These are phyloP conservation scores for Diplosoma virens DNA, from an alignment of 23 tunicate genomes.

Conservation along the genomic window DNA sequence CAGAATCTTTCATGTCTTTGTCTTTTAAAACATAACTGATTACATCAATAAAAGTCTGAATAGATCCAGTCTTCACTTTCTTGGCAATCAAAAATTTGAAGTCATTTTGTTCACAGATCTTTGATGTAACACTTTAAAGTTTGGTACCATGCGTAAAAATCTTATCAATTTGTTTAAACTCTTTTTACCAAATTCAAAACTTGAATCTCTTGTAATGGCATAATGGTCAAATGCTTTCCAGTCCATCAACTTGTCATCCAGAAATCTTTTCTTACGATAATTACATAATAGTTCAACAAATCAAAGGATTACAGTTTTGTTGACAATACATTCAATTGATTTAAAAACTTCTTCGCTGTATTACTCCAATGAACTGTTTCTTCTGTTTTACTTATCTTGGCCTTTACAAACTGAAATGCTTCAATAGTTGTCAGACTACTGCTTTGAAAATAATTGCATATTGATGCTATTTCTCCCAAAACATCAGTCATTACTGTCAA, in stretches of 20 bases:
- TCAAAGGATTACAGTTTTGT: too few relatives aligned
- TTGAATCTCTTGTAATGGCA: too few relatives aligned
- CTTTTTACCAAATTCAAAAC: not conserved
- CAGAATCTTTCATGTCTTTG: not conserved
- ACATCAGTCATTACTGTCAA: not conserved
- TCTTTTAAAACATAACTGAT: not conserved
- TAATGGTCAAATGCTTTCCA: not conserved
- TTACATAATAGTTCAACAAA: too few relatives aligned
- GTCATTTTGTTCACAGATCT: not conserved
- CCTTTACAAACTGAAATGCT: not conserved
- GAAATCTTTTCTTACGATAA: too few relatives aligned
- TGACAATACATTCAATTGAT: not conserved
- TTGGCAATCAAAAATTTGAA: not conserved
- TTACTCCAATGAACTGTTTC: not conserved
- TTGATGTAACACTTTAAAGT: not conserved
- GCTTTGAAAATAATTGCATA: not conserved
- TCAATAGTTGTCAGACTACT: not conserved
- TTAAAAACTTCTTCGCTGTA: not conserved
- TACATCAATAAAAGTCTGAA: conserved; percentile 4
- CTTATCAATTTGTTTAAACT: not conserved
- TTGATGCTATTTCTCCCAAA: not conserved
- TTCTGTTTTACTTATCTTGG: too few relatives aligned
- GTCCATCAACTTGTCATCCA: too few relatives aligned
- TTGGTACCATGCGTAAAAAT: not conserved
- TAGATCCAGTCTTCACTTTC: not conserved